These are phyloP conservation scores for Hypotaenidia okinawae DNA, from an alignment of 2,797 vertebrate species.

Conservation along the genomic window DNA sequence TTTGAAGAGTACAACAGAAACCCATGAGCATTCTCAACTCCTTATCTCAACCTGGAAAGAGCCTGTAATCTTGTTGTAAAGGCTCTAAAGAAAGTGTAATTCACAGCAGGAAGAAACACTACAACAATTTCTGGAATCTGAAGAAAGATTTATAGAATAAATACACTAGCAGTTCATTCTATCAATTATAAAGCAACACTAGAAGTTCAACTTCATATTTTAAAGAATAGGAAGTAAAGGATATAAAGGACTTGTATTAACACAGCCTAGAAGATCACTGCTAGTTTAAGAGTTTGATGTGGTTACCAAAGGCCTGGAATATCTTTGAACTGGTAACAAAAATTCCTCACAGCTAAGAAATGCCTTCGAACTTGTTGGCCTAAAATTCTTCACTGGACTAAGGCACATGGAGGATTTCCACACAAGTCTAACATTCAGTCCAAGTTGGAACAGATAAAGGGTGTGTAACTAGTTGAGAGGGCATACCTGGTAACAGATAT, in stretches of 20 bases:
- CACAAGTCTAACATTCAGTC: neutral
- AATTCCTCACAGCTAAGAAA: neutral
- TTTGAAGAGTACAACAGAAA: neutral
- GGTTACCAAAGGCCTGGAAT: neutral
- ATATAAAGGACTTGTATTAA: neutral
- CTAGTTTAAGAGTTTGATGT: neutral
- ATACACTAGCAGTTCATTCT: too few species aligned
- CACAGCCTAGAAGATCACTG: neutral
- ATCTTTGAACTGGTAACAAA: neutral
- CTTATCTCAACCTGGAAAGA: neutral
- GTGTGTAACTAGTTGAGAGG: neutral
- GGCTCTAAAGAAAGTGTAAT: neutral
- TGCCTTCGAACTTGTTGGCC: neutral
- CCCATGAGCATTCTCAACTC: neutral
- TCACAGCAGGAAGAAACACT: neutral
- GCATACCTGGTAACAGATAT: neutral
- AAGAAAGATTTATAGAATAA: neutral
- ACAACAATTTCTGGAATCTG: neutral
- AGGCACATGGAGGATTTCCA: neutral
- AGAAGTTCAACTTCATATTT: neutral
- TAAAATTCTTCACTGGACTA: neutral
- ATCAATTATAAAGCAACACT: neutral
- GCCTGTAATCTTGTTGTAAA: neutral
- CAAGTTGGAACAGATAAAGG: neutral
- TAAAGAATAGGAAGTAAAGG: neutral